Evolutionary conservation across 1,140 invertebrate species (phyloP), one percentile per base, ranked within the genome.

Genomic region (Drosophila grimshawi): DNA sequence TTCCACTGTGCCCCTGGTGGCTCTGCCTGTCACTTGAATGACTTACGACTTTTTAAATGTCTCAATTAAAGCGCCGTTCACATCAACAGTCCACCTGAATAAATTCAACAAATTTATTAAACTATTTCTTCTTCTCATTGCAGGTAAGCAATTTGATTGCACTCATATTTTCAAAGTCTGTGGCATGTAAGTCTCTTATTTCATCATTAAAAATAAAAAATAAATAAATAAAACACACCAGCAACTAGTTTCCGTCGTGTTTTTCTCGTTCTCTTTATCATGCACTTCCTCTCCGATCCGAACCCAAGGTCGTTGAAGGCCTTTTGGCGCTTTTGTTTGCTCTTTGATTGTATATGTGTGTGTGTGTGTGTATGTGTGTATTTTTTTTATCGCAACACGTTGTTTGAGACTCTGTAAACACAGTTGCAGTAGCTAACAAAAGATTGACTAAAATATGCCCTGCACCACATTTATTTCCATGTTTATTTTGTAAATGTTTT

Each of bases 261-360:
- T 48, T 27, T 10, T 29, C 27, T 45, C 7, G 46, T 33, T 59
- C 55, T 35, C 27, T 49, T 29, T 48, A 33, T 37, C 56, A 49
- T 65, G 55, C 32, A 37, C 32, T 45, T 43, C 64, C 49, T 64
- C 46, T 46, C 51, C 66, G n/a, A 49, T 8, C 30, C 19, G 19
- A 19, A 19, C 55, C 48, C 66, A 75, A 75, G 72, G 72, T 74
- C 71, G 64, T 62, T 74, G 65, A 74, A 74, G 71, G 71, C 71
- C 71, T 74, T 57, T 74, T 35, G 43, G 41, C 35, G 49, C 63
- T 53, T 68, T 67, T 73, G 63, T 74, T 69, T 74, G 65, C 43
- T 35, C 11, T 69, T 68, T 63, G 71, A 68, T 68, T 62, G 64
- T 43, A n/a, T n/a, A 7, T 10, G 8, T 41, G 10, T 43, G 10